Percentiles rank a stretch among this genome's conserved stretches.
Conservation (phyloP, 2,888 invertebrate genomes). For the Aphodius granarius region DNA sequence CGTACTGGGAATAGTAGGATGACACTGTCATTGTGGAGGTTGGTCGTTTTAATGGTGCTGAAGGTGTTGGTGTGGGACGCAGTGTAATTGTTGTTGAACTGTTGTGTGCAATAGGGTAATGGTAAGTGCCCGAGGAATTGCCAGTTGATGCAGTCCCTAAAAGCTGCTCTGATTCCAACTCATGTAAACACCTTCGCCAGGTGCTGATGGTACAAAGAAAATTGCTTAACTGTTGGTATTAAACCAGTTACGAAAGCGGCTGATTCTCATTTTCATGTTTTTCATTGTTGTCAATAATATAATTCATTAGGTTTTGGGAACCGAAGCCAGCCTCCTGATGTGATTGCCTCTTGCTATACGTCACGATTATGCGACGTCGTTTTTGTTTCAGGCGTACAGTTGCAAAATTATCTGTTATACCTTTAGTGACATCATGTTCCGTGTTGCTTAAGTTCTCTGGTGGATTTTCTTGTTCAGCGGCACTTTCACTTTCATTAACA, state of each 20-base stretch:
- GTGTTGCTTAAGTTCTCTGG: background rate
- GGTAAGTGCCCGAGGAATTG: background rate
- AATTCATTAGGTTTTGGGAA: background rate
- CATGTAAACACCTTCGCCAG: background rate
- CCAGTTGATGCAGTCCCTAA: background rate
- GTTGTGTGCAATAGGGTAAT: too few species aligned
- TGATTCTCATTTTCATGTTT: background rate
- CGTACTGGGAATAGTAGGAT: background rate
- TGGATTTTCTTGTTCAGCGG: background rate
- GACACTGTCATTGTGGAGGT: background rate
- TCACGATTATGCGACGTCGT: background rate
- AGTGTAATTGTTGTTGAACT: background rate
- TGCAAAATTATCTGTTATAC: background rate
- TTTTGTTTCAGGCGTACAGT: background rate
- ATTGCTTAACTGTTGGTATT: background rate
- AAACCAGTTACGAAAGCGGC: background rate
- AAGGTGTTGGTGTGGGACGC: background rate
- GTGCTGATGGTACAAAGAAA: background rate
- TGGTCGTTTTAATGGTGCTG: background rate
- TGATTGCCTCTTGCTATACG: background rate
- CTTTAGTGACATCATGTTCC: background rate
- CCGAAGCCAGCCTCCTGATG: background rate
- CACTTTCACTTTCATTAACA: background rate
- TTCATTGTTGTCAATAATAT: background rate
- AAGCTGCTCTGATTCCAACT: background rate